Base-by-base conservation (phyloP, 2,797 vertebrate species). In the Sphaeramia orbicularis region DNA sequence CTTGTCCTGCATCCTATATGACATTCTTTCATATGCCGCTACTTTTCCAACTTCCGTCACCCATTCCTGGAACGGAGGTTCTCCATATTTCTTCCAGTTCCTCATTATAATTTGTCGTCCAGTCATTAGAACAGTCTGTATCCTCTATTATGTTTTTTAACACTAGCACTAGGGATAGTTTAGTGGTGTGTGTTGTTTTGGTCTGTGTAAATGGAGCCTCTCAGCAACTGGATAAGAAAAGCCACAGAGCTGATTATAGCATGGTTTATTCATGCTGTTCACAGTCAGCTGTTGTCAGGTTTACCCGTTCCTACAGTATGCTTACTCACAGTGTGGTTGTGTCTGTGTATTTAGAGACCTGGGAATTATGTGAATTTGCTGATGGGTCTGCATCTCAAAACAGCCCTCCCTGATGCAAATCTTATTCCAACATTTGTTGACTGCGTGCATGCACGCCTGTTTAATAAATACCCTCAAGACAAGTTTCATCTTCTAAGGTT, bases 231-330 rank as follows among this genome's bases (percentile, higher is more conserved):
- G 72, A 82, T 72, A 73, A 71, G 59, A 80, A 81, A 76, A 76
- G 76, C 32, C 59, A 44, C 40, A 66, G 48, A 64, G 53, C 57
- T 77, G 68, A 83, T 75, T 71, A 80, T 65, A 53, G 61, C 74
- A 85, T 83, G 86, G 61, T 78, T 91, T 87, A 93, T 91, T 91
- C 76, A 87, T 89, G 74, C 56, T 15, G 57, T 63, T 72, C 65
- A 71, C 37, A 48, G 58, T 73, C 62, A 32, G 68, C 59, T 75
- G 71, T 71, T 75, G 71, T 80, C 74, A 68, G 61, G 84, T 86
- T 86, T 74, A 73, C 58, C 57, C 63, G 48, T 64, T 63, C 48
- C 62, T 15, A 63, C 41, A 53, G 57, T 8, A 44, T 42, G 59
- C 43, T 61, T 58, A 71, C 62, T 67, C 54, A 60, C 47, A 77